Percentiles rank a stretch among this genome's conserved stretches.
These are phyloP conservation scores for Leptodactylus fuscus DNA, from an alignment of 2,113 vertebrate species.

Conservation along the genomic window DNA sequence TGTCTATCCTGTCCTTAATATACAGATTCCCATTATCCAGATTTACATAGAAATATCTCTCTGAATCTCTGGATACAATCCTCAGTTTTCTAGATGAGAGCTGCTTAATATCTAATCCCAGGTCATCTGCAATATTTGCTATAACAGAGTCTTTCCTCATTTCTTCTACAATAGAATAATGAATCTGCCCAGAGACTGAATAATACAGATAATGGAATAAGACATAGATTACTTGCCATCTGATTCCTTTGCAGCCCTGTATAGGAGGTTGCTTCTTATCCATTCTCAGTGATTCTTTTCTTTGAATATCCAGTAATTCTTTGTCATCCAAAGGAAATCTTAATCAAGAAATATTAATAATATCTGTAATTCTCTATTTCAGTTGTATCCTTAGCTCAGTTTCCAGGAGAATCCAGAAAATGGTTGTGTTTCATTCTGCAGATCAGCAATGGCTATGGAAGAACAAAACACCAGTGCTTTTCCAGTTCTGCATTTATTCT, in stretches of 20 bases:
- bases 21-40: conserved; percentile 65
- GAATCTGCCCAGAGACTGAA: conserved; percentile 1
- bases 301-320: too few relatives aligned
- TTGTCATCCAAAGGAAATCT: background rate
- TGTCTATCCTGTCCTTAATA: conserved; percentile 50
- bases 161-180: conserved; percentile 7
- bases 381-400: too few relatives aligned
- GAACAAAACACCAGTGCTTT: background rate
- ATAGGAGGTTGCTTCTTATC: background rate
- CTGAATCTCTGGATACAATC: conserved; percentile 58
- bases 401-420: background rate
- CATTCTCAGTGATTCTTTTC: background rate
- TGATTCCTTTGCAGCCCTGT: background rate
- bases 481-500: conserved; percentile 4
- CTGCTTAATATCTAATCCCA: conserved; percentile 64
- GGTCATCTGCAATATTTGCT: conserved; percentile 66
- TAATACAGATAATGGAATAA: conserved; percentile 7
- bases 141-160: conserved; percentile 47
- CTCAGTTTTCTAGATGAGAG: conserved; percentile 62
- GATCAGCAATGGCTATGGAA: too few relatives aligned
- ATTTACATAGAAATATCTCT: conserved; percentile 64
- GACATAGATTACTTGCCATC: conserved; percentile 32
- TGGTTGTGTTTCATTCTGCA: too few relatives aligned
- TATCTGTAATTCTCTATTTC: background rate
- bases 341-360: too few relatives aligned